Percentiles rank a stretch among this genome's conserved stretches.
phyloP scores from a whole-genome alignment of 2,888 invertebrate genomes.

The Hipparchia sbordonii region DNA sequence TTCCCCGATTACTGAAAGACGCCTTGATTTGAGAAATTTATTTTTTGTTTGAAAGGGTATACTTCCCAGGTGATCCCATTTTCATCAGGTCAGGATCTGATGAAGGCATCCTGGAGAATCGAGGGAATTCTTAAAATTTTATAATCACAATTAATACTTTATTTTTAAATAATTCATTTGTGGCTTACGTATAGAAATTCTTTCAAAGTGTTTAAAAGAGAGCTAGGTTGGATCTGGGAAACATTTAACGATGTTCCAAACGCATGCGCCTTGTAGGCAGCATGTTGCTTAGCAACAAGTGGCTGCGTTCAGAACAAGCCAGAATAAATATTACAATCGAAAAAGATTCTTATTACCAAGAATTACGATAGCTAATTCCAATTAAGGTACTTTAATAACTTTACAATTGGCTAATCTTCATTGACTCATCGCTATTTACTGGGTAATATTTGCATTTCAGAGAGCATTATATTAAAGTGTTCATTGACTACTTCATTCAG shows the following conservation, averaged over 20 bases:
- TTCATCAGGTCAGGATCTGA: no score
- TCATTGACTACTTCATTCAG: background rate
- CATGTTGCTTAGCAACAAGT: conserved; percentile 42
- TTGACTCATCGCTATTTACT: conserved; percentile 16
- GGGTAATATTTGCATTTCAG: conserved; percentile 7
- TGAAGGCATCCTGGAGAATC: no score
- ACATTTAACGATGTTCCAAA: conserved; percentile 27
- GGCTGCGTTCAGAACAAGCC: conserved; percentile 22
- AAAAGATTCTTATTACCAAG: background rate
- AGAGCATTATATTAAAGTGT: conserved; percentile 3
- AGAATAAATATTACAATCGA: background rate
- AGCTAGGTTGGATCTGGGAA: conserved; percentile 12
- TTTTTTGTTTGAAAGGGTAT: no score
- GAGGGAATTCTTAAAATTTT: no score
- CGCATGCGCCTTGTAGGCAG: conserved; percentile 36
- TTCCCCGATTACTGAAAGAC: no score
- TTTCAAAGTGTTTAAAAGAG: no score
- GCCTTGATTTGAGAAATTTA: no score
- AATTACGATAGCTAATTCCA: background rate
- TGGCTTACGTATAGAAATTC: no score
- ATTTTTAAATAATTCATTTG: no score
- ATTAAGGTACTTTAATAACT: no score
- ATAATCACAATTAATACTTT: no score
- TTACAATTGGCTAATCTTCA: background rate
- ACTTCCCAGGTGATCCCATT: no score